phyloP scores from a whole-genome alignment of 2,888 invertebrate genomes.

The Onchidella celtica region DNA sequence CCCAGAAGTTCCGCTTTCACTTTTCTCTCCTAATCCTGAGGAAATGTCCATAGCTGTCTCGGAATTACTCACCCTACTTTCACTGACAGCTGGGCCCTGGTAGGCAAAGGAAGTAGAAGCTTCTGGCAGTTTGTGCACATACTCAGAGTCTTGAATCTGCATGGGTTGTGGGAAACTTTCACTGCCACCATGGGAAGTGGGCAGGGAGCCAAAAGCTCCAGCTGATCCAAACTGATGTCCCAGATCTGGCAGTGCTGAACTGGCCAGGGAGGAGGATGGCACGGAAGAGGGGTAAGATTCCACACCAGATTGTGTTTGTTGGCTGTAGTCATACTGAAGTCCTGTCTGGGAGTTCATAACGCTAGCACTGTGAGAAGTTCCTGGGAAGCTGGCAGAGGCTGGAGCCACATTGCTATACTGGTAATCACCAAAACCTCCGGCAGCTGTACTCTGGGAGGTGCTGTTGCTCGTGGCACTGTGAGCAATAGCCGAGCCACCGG shows the following conservation, averaged over 20 bases:
- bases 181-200: neutral
- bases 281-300: neutral
- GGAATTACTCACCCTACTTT: neutral
- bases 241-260: neutral
- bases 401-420: neutral
- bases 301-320: slow-evolving; percentile 11
- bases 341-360: neutral
- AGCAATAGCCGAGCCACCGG: neutral
- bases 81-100: neutral
- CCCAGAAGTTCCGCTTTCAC: neutral
- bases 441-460: neutral
- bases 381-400: neutral
- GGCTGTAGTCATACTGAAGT: neutral
- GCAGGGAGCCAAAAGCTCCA: neutral
- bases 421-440: neutral
- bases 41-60: slow-evolving; percentile 45
- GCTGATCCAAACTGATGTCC: slow-evolving; percentile 7
- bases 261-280: neutral
- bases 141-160: slow-evolving; percentile 38
- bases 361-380: neutral
- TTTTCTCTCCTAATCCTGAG: slow-evolving; percentile 18
- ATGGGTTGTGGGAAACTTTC: slow-evolving; percentile 40
- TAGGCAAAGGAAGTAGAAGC: neutral
- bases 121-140: slow-evolving; percentile 9
- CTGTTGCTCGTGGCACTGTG: neutral